Evolutionary conservation across 2,113 vertebrate species (phyloP).

Genomic region (Clarias gariepinus): DNA sequence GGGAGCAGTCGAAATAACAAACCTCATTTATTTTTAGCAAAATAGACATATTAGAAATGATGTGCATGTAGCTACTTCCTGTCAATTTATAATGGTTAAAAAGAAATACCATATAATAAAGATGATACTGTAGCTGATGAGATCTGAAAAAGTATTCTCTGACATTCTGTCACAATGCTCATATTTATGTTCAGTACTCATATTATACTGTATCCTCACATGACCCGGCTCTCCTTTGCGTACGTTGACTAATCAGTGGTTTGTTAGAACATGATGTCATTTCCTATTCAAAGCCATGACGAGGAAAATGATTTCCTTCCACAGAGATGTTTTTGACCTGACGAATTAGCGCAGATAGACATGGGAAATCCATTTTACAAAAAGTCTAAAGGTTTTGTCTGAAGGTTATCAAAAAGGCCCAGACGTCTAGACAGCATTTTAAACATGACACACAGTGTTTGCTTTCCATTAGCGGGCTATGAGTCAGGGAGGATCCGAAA

Average conservation of each 20-base stretch:
- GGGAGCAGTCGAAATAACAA: too few relatives aligned
- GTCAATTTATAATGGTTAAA: too few relatives aligned
- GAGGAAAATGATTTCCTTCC: neutral
- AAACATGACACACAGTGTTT: neutral
- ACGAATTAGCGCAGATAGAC: neutral
- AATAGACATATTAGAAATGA: too few relatives aligned
- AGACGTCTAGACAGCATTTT: neutral
- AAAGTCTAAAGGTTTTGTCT: neutral
- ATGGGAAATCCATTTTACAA: neutral
- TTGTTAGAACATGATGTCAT: neutral
- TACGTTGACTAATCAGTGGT: neutral
- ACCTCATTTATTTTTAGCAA: too few relatives aligned
- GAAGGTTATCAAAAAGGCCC: neutral
- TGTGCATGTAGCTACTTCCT: too few relatives aligned
- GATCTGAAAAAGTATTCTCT: too few relatives aligned
- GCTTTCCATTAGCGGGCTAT: neutral
- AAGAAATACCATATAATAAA: too few relatives aligned
- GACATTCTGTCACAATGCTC: too few relatives aligned
- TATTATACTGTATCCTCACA: neutral
- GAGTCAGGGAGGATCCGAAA: neutral
- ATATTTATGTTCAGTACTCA: neutral
- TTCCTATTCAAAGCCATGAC: neutral
- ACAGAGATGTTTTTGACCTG: neutral
- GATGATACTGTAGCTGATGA: too few relatives aligned
- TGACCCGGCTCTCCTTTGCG: neutral